phyloP scores from a whole-genome alignment of 2,113 vertebrate genomes.

The Chamaetylas fuelleborni region DNA sequence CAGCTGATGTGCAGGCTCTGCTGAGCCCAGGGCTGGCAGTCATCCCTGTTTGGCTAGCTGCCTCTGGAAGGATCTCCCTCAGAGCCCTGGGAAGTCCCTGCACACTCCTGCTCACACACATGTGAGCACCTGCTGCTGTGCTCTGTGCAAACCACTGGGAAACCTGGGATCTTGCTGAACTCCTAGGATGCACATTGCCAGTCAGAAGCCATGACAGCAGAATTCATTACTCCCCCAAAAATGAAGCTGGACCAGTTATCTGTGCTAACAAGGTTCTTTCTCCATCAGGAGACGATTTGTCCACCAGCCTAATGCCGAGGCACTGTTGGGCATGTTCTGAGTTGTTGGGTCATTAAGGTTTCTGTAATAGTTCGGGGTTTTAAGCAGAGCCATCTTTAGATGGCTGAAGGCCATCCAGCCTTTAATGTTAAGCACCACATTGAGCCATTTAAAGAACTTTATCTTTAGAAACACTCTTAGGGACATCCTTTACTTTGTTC shows the following conservation, averaged over 20 bases:
- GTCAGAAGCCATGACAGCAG: neutral
- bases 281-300: neutral
- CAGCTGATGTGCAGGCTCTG: neutral
- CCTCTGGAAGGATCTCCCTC: neutral
- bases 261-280: neutral
- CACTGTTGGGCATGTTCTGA: neutral
- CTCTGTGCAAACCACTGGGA: neutral
- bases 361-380: slow-evolving; percentile 5
- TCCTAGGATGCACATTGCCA: neutral
- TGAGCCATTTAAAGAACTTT: neutral
- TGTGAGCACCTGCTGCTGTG: neutral
- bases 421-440: neutral
- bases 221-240: neutral
- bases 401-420: neutral
- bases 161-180: neutral
- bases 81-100: neutral
- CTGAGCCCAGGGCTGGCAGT: neutral
- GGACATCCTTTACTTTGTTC: neutral
- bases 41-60: neutral
- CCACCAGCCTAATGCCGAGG: neutral
- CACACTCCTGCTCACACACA: neutral
- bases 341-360: neutral
- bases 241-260: neutral
- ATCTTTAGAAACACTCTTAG: neutral
- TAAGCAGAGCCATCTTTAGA: slow-evolving; percentile 5